These are phyloP conservation scores for Clarias laeviceps DNA, from an alignment of 2,797 vertebrate species.

Conservation along the genomic window DNA sequence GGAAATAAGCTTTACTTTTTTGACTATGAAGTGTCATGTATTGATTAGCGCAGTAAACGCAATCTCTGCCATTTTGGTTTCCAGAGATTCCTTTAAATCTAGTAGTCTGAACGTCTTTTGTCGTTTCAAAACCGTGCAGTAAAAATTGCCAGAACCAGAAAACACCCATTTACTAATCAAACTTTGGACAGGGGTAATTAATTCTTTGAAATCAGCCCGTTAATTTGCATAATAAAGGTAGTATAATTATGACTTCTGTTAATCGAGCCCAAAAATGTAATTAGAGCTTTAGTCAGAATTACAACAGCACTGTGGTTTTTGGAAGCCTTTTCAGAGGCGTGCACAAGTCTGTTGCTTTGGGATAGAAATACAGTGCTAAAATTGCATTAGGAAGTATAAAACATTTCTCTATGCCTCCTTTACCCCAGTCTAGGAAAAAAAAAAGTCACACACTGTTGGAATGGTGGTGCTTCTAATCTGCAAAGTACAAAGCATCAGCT, in stretches of 20 bases:
- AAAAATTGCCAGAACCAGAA: slow-evolving; percentile 69
- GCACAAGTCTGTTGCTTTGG: slow-evolving; percentile 68
- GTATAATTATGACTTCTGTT: slow-evolving; percentile 80
- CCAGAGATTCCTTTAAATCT: slow-evolving; percentile 29
- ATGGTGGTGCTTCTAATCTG: slow-evolving; percentile 77
- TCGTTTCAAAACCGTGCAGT: slow-evolving; percentile 56
- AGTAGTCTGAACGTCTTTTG: slow-evolving; percentile 34
- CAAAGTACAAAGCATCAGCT: slow-evolving; percentile 70
- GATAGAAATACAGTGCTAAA: slow-evolving; percentile 67
- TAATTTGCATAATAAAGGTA: slow-evolving; percentile 82
- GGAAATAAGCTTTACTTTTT: slow-evolving; percentile 42
- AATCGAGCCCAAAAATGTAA: slow-evolving; percentile 78
- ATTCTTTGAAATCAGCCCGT: slow-evolving; percentile 78
- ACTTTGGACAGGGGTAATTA: slow-evolving; percentile 80
- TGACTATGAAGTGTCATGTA: slow-evolving; percentile 40
- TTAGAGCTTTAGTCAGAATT: slow-evolving; percentile 78
- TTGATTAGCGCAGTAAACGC: slow-evolving; percentile 47
- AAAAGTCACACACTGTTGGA: slow-evolving; percentile 49
- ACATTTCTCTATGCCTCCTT: slow-evolving; percentile 58
- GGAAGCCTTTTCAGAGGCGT: slow-evolving; percentile 63
- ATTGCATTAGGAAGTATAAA: slow-evolving; percentile 63
- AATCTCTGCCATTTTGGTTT: slow-evolving; percentile 41
- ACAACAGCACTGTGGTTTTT: slow-evolving; percentile 71
- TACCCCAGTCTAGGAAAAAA: slow-evolving; percentile 64
- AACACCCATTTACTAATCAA: slow-evolving; percentile 80